Conservation (phyloP, 2,888 invertebrate genomes). For the Toxonevra muliebris region DNA sequence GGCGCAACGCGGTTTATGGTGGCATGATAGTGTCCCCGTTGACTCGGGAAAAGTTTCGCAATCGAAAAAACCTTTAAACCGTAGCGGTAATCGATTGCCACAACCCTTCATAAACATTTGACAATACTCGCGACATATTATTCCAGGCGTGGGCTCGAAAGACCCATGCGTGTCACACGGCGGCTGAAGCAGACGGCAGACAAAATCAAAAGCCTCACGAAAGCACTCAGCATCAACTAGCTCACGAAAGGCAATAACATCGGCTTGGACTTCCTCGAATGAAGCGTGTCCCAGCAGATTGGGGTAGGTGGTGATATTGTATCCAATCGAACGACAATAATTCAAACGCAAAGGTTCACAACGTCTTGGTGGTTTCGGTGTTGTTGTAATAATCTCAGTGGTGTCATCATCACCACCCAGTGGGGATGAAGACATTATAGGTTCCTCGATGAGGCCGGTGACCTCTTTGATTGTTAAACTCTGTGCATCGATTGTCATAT, state of each 20-base stretch:
- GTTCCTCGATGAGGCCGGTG: conserved; percentile 61
- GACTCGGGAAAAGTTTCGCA: conserved; percentile 84
- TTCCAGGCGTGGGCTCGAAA: conserved; percentile 57
- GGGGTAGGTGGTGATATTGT: conserved; percentile 85
- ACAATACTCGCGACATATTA: conserved; percentile 81
- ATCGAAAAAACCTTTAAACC: conserved; percentile 77
- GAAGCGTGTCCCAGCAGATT: conserved; percentile 74
- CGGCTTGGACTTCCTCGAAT: conserved; percentile 73
- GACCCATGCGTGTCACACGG: conserved; percentile 78
- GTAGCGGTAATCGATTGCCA: conserved; percentile 76
- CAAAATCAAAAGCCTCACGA: conserved; percentile 86
- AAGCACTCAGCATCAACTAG: conserved; percentile 93
- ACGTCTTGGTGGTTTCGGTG: conserved; percentile 71
- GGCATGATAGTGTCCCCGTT: conserved; percentile 77
- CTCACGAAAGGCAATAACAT: conserved; percentile 84
- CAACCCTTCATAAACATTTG: conserved; percentile 85
- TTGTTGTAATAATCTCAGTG: conserved; percentile 63
- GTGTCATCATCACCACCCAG: conserved; percentile 61
- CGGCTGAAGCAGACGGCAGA: conserved; percentile 87
- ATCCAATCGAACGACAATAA: conserved; percentile 77
- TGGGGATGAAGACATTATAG: conserved; percentile 62
- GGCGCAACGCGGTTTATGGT: conserved; percentile 83
- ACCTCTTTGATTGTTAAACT: conserved; percentile 73
- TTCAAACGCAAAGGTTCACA: conserved; percentile 75
- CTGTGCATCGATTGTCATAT: conserved; percentile 72